phyloP scores from a whole-genome alignment of 2,888 invertebrate species.

The Nemurella pictetii region DNA sequence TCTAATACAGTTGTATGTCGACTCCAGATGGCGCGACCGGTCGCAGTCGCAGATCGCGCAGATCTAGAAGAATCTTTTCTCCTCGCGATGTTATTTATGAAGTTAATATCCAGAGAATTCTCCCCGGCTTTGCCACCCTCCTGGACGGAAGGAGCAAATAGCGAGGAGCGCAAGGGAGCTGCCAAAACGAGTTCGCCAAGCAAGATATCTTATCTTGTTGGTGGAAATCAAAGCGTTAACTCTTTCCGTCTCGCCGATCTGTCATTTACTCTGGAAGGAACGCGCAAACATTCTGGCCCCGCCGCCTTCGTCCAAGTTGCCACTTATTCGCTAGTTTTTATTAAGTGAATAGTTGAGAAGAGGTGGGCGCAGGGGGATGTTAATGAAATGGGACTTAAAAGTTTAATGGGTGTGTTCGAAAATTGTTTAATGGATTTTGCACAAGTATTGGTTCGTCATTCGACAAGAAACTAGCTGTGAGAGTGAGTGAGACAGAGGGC shows the following conservation, averaged over 20 bases:
- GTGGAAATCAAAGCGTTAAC: neutral
- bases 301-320: neutral
- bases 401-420: neutral
- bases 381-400: no score
- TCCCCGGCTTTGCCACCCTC: conserved; percentile 6
- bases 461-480: neutral
- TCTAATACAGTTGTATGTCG: neutral
- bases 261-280: no score
- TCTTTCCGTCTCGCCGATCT: neutral
- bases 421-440: neutral
- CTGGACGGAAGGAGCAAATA: neutral
- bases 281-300: neutral
- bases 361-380: no score
- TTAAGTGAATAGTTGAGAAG: no score
- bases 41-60: neutral
- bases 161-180: neutral
- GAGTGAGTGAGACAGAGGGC: neutral
- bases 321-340: no score
- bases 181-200: neutral
- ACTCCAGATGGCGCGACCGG: neutral
- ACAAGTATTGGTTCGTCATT: neutral
- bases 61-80: neutral
- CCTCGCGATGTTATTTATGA: conserved; percentile 23
- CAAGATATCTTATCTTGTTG: neutral
- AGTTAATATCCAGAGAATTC: conserved; percentile 24